A percentile compares a stretch with the other conserved stretches of the same genome.
These are phyloP conservation scores for Melanerpes formicivorus DNA, from an alignment of 2,113 vertebrate genomes.

Conservation along the genomic window DNA sequence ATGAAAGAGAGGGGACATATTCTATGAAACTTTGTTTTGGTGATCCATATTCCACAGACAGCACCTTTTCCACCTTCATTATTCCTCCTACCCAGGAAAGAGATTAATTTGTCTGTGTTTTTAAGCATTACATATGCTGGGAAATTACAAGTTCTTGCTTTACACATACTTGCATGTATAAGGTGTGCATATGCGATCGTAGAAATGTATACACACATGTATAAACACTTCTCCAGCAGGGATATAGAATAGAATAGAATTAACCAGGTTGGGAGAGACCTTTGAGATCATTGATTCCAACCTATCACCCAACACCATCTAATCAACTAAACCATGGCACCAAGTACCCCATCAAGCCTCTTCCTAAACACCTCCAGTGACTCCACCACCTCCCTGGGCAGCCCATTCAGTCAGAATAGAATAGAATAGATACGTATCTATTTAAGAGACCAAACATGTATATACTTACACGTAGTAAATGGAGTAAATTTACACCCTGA, in stretches of 20 bases:
- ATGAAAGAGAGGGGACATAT: conserved; percentile 35
- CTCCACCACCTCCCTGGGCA: no score
- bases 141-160: neutral
- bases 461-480: neutral
- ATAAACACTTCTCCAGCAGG: neutral
- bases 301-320: no score
- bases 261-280: no score
- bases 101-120: neutral
- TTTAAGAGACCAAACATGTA: neutral
- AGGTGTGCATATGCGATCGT: neutral
- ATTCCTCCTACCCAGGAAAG: neutral
- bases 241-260: neutral
- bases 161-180: neutral
- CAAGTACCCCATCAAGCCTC: no score
- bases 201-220: neutral
- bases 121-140: neutral
- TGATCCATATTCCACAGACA: conserved; percentile 51
- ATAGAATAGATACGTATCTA: neutral
- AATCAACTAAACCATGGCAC: no score
- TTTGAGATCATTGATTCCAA: no score
- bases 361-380: no score
- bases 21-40: conserved; percentile 43
- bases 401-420: no score
- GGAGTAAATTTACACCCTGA: neutral
- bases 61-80: conserved; percentile 28